Conservation (phyloP, 2,888 invertebrate species). For the Napeogenes inachia region DNA sequence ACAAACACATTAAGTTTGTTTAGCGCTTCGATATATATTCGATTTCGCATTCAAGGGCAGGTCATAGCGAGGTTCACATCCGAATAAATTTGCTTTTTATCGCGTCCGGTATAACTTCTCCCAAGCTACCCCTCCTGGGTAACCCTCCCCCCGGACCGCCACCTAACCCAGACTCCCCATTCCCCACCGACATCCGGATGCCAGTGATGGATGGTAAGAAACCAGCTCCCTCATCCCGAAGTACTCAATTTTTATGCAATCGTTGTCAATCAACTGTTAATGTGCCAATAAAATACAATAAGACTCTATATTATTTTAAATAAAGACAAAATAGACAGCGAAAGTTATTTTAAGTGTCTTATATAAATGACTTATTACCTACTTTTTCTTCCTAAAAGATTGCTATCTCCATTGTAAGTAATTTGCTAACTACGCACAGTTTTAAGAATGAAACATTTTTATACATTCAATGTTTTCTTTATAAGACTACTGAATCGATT, state of each 20-base stretch:
- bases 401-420: too few species aligned
- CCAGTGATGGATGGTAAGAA: constrained; percentile 15
- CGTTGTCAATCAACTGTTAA: constrained; percentile 18
- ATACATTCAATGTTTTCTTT: too few species aligned
- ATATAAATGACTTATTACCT: too few species aligned
- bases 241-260: constrained; percentile 19
- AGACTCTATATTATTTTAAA: background rate
- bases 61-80: constrained; percentile 19
- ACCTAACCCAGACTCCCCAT: constrained; percentile 12
- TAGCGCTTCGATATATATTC: constrained; percentile 17
- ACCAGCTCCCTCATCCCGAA: constrained; percentile 12
- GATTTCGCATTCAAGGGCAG: constrained; percentile 20
- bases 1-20: constrained; percentile 18
- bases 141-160: background rate
- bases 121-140: background rate
- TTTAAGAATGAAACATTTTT: too few species aligned
- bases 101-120: constrained; percentile 26
- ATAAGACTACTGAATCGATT: background rate
- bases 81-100: constrained; percentile 33
- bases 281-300: background rate
- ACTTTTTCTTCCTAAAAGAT: too few species aligned
- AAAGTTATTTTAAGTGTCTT: too few species aligned
- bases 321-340: too few species aligned
- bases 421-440: too few species aligned
- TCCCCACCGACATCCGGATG: constrained; percentile 16